Evolutionary conservation across 2,113 vertebrate species (phyloP).

Genomic region (Pica pica): DNA sequence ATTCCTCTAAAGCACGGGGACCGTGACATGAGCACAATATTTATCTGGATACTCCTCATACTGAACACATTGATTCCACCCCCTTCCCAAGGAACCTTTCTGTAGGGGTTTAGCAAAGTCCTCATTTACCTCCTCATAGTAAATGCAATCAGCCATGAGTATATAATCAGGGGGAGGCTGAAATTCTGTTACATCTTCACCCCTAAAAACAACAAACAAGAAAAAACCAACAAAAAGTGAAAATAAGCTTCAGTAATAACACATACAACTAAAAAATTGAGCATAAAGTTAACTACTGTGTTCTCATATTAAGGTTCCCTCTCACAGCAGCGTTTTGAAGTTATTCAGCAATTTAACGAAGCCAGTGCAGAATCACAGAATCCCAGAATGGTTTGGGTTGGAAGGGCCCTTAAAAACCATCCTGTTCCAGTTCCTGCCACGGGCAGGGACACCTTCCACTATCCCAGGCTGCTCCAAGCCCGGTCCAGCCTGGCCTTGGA

Average conservation of each 20-base stretch:
- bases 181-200: slow-evolving; percentile 82
- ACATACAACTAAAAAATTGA: accelerated
- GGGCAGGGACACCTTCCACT: not conserved
- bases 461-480: accelerated
- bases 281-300: accelerated
- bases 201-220: slow-evolving; percentile 74
- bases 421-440: accelerated
- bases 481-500: accelerated
- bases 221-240: not conserved
- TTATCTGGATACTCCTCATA: not conserved
- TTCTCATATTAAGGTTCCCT: accelerated
- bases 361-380: not conserved
- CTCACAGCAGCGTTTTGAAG: not conserved
- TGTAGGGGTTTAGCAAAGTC: accelerated
- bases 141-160: slow-evolving; percentile 97
- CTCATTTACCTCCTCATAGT: slow-evolving; percentile 90
- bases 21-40: accelerated
- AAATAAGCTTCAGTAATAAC: not conserved
- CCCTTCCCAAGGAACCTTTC: not conserved
- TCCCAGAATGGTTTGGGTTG: accelerated
- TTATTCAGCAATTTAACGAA: no score
- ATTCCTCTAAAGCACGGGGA: not conserved
- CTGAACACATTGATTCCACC: not conserved
- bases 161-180: slow-evolving; percentile 84
- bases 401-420: accelerated